These are phyloP conservation scores for Myrmophylax atrothorax DNA, from an alignment of 2,113 vertebrate genomes.

Conservation along the genomic window DNA sequence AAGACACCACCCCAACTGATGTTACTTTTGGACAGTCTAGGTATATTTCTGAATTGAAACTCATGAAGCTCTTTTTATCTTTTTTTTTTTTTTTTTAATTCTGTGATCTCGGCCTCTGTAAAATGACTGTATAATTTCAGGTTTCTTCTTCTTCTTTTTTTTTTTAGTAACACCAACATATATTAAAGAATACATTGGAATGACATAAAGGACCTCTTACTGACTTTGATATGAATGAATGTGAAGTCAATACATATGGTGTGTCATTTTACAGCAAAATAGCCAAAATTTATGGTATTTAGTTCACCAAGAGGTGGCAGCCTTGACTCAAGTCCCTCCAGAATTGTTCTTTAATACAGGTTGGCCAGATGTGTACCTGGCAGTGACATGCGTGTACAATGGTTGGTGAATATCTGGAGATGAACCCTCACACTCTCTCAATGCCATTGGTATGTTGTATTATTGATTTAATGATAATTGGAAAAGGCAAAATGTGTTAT, in stretches of 20 bases:
- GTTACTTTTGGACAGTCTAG: not conserved
- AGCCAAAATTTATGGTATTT: not conserved
- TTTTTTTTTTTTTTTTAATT: not conserved
- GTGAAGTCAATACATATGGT: not conserved
- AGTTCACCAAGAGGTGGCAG: slow-evolving; percentile 37
- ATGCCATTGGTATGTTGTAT: not conserved
- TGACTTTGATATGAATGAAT: not conserved
- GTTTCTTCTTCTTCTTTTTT: not conserved
- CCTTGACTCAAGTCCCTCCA: not conserved
- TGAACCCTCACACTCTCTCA: not conserved
- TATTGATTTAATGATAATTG: not conserved
- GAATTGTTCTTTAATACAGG: not conserved
- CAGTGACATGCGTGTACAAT: rapidly evolving
- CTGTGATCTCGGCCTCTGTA: not conserved
- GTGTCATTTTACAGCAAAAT: not conserved
- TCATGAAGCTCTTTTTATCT: not conserved
- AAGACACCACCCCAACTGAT: not conserved
- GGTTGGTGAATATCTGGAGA: not conserved
- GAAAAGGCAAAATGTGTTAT: not conserved
- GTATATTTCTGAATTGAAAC: not conserved
- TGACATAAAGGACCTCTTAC: not conserved
- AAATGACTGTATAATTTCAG: not conserved
- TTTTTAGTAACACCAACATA: rapidly evolving
- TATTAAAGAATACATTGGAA: not conserved
- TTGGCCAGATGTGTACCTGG: not conserved